Conservation (phyloP, 2,888 invertebrate genomes). For the Lepidocyrtoides sp. region DNA sequence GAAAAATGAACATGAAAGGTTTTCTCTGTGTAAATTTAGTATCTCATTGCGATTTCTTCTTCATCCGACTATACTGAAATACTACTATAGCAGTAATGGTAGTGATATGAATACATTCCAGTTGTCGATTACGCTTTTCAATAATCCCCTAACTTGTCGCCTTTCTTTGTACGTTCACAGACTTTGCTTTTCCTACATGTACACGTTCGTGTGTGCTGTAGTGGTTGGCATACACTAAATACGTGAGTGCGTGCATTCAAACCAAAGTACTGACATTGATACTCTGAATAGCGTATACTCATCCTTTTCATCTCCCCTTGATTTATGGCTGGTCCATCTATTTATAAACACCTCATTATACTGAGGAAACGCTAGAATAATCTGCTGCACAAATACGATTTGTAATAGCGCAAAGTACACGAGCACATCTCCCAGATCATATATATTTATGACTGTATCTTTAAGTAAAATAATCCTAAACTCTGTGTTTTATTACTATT, state of each 20-base stretch:
- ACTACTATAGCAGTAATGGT: neutral
- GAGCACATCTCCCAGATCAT: neutral
- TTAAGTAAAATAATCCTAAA: conserved; percentile 27
- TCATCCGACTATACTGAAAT: neutral
- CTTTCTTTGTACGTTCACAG: conserved; percentile 27
- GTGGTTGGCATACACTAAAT: neutral
- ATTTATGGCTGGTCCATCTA: conserved; percentile 48
- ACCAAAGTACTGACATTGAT: neutral
- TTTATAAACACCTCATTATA: conserved; percentile 56
- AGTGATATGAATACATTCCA: conserved; percentile 42
- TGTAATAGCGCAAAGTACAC: conserved; percentile 1
- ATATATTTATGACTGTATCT: neutral
- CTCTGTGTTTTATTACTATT: conserved; percentile 14
- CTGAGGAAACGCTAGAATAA: conserved; percentile 24
- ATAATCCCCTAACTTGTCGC: conserved; percentile 28
- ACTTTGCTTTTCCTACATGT: neutral
- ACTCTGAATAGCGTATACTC: conserved; percentile 31
- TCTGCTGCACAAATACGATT: conserved; percentile 23
- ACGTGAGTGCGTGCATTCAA: neutral
- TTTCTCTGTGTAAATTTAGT: conserved; percentile 31
- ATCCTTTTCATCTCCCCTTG: conserved; percentile 31
- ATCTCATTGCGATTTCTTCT: neutral
- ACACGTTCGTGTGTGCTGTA: neutral
- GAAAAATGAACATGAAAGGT: neutral
- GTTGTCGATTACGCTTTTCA: conserved; percentile 48